Evolutionary conservation across 92 coral and sea anemone species (phyloP).

Genomic region (Heliopora coerulea): DNA sequence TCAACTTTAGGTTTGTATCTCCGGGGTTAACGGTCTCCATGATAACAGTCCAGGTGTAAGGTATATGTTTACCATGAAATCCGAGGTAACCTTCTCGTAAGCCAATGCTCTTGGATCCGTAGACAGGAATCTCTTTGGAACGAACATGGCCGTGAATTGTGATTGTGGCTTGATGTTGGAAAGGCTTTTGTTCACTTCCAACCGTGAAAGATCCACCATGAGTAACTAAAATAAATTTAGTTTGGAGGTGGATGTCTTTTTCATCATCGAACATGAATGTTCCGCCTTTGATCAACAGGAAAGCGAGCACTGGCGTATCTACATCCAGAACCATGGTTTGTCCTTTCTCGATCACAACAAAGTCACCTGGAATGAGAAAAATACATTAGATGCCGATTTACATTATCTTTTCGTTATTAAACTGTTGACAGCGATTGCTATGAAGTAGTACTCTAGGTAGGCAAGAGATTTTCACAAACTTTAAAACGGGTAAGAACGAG

Average conservation of each 20-base stretch:
- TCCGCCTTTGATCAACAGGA: constrained; percentile 73
- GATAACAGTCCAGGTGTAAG: constrained; percentile 86
- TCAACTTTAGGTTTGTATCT: constrained; percentile 55
- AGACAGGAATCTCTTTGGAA: constrained; percentile 70
- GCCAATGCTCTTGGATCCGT: constrained; percentile 86
- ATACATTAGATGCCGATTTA: neutral
- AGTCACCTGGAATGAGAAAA: constrained; percentile 49
- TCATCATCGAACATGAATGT: constrained; percentile 76
- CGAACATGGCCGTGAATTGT: constrained; percentile 70
- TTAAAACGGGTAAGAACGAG: no score
- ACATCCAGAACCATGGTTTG: constrained; percentile 79
- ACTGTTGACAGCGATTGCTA: no score
- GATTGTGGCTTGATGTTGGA: constrained; percentile 80
- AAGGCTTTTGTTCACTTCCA: constrained; percentile 73
- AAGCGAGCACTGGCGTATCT: constrained; percentile 55
- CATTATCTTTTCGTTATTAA: no score
- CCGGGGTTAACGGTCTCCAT: constrained; percentile 70
- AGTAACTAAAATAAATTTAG: constrained; percentile 73
- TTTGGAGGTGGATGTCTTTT: constrained; percentile 71
- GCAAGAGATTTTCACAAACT: no score
- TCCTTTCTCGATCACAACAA: constrained; percentile 61
- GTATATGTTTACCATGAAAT: constrained; percentile 77
- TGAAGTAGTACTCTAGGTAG: no score
- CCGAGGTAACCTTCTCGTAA: constrained; percentile 86
- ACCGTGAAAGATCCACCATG: constrained; percentile 81